Evolutionary conservation across 2,888 invertebrate species (phyloP).

Genomic region (Apamea sordens): DNA sequence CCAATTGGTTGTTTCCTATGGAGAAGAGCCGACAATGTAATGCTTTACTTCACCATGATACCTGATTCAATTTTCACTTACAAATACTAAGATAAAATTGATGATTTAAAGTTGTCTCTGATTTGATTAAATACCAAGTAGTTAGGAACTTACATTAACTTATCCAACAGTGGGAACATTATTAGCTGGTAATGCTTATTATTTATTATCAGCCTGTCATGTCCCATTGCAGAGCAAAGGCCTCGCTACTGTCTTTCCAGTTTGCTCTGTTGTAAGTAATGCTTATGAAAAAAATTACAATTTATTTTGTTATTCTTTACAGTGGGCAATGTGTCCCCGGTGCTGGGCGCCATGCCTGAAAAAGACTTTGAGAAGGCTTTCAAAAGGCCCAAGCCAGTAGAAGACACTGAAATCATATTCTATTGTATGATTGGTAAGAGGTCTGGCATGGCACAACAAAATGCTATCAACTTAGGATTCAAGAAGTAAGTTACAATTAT

Average conservation of each 20-base stretch:
- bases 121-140: neutral
- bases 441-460: conserved; percentile 91
- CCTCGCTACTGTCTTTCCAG: neutral
- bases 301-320: conserved; percentile 57
- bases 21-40: neutral
- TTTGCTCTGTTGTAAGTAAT: neutral
- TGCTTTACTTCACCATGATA: neutral
- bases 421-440: conserved; percentile 93
- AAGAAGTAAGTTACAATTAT: conserved; percentile 87
- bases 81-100: neutral
- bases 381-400: conserved; percentile 90
- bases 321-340: conserved; percentile 89
- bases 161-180: no score
- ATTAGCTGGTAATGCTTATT: no score
- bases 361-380: conserved; percentile 90
- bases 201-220: no score
- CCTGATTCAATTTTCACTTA: neutral
- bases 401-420: conserved; percentile 91
- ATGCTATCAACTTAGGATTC: conserved; percentile 90
- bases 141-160: neutral
- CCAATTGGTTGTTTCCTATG: neutral
- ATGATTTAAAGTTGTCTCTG: neutral
- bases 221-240: neutral
- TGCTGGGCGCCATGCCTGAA: conserved; percentile 83
- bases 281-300: neutral